Percentiles rank a stretch among this genome's conserved stretches.
Evolutionary conservation across 2,888 invertebrate genomes (phyloP).

Genomic region (Drosophila formosana): DNA sequence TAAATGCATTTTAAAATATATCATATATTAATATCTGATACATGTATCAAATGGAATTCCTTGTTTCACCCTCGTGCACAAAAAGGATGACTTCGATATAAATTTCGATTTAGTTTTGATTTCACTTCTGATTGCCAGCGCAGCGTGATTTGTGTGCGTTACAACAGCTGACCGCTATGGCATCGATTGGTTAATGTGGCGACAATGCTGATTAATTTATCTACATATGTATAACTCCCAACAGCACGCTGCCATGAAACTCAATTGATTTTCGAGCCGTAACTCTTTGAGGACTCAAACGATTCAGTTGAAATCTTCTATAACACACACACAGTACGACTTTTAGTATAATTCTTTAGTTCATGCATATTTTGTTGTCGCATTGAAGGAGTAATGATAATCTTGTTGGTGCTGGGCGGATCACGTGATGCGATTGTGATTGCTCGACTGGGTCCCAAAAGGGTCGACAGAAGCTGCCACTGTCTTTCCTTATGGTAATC

Average conservation of each 20-base stretch:
- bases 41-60: neutral
- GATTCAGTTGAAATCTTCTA: neutral
- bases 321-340: too few species aligned
- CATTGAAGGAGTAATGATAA: neutral
- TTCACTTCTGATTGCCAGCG: slow-evolving; percentile 5
- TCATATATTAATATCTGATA: neutral
- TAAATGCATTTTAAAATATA: too few species aligned
- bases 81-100: slow-evolving; percentile 6
- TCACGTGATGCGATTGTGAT: slow-evolving; percentile 9
- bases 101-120: slow-evolving; percentile 4
- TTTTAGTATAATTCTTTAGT: too few species aligned
- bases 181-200: neutral
- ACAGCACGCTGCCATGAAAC: neutral
- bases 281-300: too few species aligned
- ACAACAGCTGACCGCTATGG: slow-evolving; percentile 8
- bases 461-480: neutral
- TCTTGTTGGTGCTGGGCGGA: neutral
- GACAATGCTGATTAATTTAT: neutral
- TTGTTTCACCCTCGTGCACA: slow-evolving; percentile 3
- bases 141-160: slow-evolving; percentile 3
- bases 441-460: slow-evolving; percentile 1
- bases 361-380: neutral
- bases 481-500: slow-evolving; percentile 32
- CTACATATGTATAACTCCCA: neutral
- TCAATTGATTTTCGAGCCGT: neutral